Evolutionary conservation across 2,888 invertebrate genomes (phyloP).

Genomic region (Agriopis leucophaearia): DNA sequence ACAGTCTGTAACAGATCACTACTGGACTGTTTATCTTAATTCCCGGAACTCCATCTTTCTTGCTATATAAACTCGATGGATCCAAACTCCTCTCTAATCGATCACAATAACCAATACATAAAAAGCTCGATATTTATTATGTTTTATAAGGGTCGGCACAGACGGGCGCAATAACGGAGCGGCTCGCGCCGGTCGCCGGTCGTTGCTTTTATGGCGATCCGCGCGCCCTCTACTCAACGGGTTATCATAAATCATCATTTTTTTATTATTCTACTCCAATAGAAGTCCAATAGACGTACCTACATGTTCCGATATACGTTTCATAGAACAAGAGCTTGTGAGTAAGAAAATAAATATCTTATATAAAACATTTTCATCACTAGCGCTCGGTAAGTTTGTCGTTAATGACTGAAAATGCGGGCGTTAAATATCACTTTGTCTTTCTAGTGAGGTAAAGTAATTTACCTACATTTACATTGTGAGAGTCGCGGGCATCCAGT

Average conservation of each 20-base stretch:
- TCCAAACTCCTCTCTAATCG: constrained; percentile 22
- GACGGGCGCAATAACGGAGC: constrained; percentile 44
- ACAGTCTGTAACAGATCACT: not conserved
- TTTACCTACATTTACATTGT: no score
- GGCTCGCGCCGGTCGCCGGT: constrained; percentile 38
- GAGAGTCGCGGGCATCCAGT: no score
- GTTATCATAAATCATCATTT: constrained; percentile 62
- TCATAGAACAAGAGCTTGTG: constrained; percentile 36
- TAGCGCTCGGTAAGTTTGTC: no score
- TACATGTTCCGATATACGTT: constrained; percentile 39
- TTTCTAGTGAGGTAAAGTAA: no score
- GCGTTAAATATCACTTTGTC: no score
- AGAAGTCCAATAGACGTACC: constrained; percentile 41
- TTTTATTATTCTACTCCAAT: constrained; percentile 46
- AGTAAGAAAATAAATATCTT: constrained; percentile 3
- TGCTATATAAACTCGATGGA: not conserved
- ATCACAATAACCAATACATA: constrained; percentile 37
- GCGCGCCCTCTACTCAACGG: constrained; percentile 47
- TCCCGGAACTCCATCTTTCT: not conserved
- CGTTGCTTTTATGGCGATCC: constrained; percentile 54
- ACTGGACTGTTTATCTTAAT: not conserved
- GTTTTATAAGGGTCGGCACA: constrained; percentile 46
- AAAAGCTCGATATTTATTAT: constrained; percentile 37
- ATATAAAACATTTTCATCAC: no score
- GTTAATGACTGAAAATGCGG: no score